Percentiles rank a stretch among this genome's conserved stretches.
Evolutionary conservation across 1,140 invertebrate species (phyloP).

Genomic region (Popillia japonica): DNA sequence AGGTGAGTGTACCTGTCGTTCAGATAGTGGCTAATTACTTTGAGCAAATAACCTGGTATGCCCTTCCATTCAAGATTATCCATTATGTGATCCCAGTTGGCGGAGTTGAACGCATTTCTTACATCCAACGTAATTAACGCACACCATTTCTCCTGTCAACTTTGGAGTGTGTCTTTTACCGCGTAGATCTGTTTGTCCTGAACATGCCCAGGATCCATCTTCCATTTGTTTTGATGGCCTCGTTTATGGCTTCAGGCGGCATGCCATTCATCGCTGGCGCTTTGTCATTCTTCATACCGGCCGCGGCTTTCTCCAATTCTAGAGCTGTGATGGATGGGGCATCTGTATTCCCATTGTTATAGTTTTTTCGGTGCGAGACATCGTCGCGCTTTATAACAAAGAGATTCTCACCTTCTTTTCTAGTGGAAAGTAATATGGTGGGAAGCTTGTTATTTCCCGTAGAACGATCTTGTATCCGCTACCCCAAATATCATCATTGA

Average conservation of each 20-base stretch:
- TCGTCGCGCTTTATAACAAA: neutral
- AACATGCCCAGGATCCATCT: neutral
- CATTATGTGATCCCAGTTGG: too few species aligned
- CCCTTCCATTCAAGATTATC: too few species aligned
- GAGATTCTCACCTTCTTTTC: neutral
- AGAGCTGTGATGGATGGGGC: neutral
- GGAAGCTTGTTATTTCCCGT: neutral
- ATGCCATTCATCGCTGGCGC: neutral
- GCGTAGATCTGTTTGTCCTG: too few species aligned
- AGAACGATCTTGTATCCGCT: neutral
- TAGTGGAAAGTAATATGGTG: neutral
- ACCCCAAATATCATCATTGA: neutral
- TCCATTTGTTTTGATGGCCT: neutral
- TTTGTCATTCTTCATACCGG: neutral
- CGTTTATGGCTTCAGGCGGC: neutral
- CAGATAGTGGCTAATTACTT: too few species aligned
- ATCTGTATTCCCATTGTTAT: neutral
- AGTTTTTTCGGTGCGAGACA: neutral
- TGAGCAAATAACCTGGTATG: too few species aligned
- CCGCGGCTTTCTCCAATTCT: neutral
- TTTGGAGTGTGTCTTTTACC: too few species aligned
- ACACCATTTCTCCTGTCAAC: too few species aligned
- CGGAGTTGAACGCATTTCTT: too few species aligned
- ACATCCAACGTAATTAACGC: too few species aligned
- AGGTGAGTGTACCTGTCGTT: too few species aligned